These are phyloP conservation scores for Penaeus monodon DNA, from an alignment of 2,888 invertebrate species.

Conservation along the genomic window DNA sequence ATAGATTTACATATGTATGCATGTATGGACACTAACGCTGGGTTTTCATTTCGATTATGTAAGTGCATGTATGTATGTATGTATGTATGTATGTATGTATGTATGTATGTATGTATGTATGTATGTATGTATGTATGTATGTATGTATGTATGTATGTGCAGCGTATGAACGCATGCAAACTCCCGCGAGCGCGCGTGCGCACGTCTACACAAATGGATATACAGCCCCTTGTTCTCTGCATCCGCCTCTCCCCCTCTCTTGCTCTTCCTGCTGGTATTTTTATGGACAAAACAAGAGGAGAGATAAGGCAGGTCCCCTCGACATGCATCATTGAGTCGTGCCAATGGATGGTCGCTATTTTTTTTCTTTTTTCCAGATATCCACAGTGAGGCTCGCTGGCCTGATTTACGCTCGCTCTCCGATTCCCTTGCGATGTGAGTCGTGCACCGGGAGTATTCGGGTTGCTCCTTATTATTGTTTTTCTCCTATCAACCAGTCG, in stretches of 20 bases:
- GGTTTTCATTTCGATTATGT: too few species aligned
- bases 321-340: constrained; percentile 44
- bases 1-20: background rate
- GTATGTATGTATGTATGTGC: too few species aligned
- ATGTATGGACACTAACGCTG: background rate
- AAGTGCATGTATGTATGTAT: constrained; percentile 1
- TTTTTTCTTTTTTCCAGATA: constrained; percentile 31
- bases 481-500: too few species aligned
- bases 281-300: constrained; percentile 39
- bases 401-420: constrained; percentile 27
- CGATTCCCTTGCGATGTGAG: background rate
- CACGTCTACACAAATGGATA: background rate
- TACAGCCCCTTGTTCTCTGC: too few species aligned
- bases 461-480: too few species aligned
- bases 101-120: background rate
- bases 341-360: constrained; percentile 35
- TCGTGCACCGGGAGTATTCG: background rate
- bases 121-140: background rate
- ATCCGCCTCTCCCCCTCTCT: background rate
- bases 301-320: constrained; percentile 29
- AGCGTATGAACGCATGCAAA: too few species aligned
- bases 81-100: background rate
- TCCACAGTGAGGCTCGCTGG: constrained; percentile 21
- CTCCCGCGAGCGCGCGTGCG: background rate
- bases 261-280: constrained; percentile 29